These are phyloP conservation scores for Lydus trimaculatus DNA, from an alignment of 2,888 invertebrate genomes.

Conservation along the genomic window DNA sequence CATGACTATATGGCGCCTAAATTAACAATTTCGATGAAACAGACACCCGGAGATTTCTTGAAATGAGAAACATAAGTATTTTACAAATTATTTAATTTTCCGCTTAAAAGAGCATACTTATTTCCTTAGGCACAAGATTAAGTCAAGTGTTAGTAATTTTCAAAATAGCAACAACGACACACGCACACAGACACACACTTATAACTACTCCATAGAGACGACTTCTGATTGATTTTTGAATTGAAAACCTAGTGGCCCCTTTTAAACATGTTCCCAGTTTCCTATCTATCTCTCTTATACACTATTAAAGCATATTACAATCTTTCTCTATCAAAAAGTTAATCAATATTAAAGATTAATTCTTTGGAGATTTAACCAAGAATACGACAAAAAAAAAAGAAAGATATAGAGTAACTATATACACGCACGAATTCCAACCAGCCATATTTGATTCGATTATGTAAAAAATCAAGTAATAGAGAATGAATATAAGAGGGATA, in stretches of 20 bases:
- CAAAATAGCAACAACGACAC: constrained; percentile 43
- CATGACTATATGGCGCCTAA: neutral
- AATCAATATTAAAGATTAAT: constrained; percentile 4
- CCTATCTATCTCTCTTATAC: neutral
- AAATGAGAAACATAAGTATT: constrained; percentile 16
- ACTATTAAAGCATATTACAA: no score
- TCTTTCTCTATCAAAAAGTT: neutral
- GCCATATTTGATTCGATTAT: constrained; percentile 5
- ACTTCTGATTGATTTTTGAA: constrained; percentile 1
- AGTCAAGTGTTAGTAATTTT: constrained; percentile 54
- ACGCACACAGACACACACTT: neutral
- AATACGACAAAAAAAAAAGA: neutral
- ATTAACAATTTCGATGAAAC: constrained; percentile 34
- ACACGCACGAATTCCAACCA: constrained; percentile 4
- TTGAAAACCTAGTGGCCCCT: constrained; percentile 3
- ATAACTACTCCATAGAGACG: neutral
- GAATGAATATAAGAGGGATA: constrained; percentile 3
- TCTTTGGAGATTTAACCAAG: neutral
- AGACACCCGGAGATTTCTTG: constrained; percentile 34
- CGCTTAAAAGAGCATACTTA: constrained; percentile 57
- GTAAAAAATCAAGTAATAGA: constrained; percentile 6
- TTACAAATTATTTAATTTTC: constrained; percentile 61
- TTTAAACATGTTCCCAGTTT: neutral
- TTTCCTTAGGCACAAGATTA: constrained; percentile 52
- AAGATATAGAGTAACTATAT: neutral